Conservation (phyloP, 2,888 invertebrate species). For the Nomada hirtipes region DNA sequence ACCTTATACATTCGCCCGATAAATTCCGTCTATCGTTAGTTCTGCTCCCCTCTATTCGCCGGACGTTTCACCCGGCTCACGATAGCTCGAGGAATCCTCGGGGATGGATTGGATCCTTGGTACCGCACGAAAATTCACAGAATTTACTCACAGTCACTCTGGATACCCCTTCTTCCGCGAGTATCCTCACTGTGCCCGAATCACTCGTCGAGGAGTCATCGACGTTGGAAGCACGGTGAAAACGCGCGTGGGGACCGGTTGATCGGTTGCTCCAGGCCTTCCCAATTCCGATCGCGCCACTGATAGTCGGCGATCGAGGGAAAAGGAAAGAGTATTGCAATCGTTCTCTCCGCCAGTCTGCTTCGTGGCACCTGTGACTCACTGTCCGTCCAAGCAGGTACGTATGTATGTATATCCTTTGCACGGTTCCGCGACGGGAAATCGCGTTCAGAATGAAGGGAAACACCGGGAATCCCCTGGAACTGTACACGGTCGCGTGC, state of each 20-base stretch:
- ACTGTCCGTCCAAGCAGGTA: constrained; percentile 14
- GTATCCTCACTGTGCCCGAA: constrained; percentile 36
- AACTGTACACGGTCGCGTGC: constrained; percentile 58
- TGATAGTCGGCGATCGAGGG: not conserved
- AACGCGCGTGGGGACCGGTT: constrained; percentile 6
- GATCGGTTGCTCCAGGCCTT: constrained; percentile 14
- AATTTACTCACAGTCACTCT: constrained; percentile 62
- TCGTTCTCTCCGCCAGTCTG: constrained; percentile 10
- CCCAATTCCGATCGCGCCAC: constrained; percentile 30
- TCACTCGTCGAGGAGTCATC: constrained; percentile 27
- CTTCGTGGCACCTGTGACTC: constrained; percentile 52
- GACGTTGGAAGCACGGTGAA: constrained; percentile 2
- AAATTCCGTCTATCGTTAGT: too few species aligned
- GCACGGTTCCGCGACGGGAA: not conserved
- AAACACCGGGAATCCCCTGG: constrained; percentile 53
- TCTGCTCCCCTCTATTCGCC: not conserved
- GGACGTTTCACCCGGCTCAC: not conserved
- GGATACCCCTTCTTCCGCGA: constrained; percentile 23
- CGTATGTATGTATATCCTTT: constrained; percentile 2
- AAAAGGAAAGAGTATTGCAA: not conserved
- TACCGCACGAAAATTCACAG: constrained; percentile 34
- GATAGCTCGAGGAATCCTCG: not conserved
- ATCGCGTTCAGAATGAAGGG: constrained; percentile 27
- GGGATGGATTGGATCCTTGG: not conserved
- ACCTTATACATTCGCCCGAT: not conserved